Evolutionary conservation across 1,140 invertebrate species (phyloP).

Genomic region (Atta texana): DNA sequence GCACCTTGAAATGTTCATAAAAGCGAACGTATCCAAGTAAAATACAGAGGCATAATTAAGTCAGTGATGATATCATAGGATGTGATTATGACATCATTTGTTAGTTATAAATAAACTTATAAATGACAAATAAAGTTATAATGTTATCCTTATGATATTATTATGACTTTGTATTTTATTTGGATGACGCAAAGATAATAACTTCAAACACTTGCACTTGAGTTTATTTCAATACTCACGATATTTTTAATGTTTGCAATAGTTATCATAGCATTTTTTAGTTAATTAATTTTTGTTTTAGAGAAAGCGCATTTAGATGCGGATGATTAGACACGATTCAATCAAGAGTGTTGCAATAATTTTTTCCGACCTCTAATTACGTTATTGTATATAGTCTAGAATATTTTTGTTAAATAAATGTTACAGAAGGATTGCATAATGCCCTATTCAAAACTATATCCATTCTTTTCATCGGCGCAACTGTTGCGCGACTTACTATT

Average conservation of each 20-base stretch:
- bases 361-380: conserved; percentile 23
- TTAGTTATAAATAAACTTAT: no score
- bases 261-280: background rate
- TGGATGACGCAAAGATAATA: conserved; percentile 1
- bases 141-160: no score
- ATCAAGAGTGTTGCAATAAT: conserved; percentile 32
- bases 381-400: conserved; percentile 57
- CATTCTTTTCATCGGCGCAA: conserved; percentile 8
- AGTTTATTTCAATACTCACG: conserved; percentile 1
- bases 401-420: conserved; percentile 60
- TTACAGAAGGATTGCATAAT: conserved; percentile 40
- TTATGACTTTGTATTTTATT: no score
- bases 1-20: background rate
- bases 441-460: background rate
- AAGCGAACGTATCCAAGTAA: background rate
- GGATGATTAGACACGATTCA: conserved; percentile 13
- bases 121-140: no score
- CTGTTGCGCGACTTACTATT: background rate
- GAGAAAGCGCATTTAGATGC: conserved; percentile 55
- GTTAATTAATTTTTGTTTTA: conserved; percentile 18
- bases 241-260: conserved; percentile 3
- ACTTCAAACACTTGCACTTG: conserved; percentile 7
- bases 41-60: no score
- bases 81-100: no score
- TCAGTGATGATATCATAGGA: no score